These are phyloP conservation scores for Esox lucius DNA, from an alignment of 2,797 vertebrate genomes.

Conservation along the genomic window DNA sequence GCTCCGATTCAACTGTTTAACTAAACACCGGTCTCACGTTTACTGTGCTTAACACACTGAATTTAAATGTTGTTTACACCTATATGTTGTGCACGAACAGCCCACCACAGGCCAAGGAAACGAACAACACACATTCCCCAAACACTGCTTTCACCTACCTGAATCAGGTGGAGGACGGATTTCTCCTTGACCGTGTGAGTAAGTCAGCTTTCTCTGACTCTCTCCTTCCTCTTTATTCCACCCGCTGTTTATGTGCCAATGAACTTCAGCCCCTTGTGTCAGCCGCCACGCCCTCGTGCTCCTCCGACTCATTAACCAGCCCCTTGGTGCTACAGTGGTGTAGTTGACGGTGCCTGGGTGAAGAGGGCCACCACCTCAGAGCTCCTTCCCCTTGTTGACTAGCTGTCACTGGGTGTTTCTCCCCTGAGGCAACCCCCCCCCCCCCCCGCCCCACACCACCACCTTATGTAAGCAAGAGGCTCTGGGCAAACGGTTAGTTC, in stretches of 20 bases:
- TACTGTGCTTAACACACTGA: background rate
- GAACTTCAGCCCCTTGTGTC: constrained; percentile 48
- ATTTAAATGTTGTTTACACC: background rate
- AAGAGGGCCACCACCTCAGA: background rate
- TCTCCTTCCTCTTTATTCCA: constrained; percentile 17
- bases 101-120: background rate
- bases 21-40: background rate
- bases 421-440: background rate
- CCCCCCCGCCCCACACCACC: too few species aligned
- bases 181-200: constrained; percentile 25
- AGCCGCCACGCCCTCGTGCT: constrained; percentile 21
- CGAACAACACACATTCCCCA: background rate
- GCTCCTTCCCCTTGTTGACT: background rate
- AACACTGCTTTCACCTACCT: constrained; percentile 49
- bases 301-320: constrained; percentile 53
- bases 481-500: constrained; percentile 16
- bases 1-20: background rate
- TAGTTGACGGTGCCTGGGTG: constrained; percentile 1
- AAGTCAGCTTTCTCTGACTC: constrained; percentile 2
- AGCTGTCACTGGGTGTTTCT: constrained; percentile 10
- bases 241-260: constrained; percentile 26
- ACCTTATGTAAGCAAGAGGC: constrained; percentile 46
- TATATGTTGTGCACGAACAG: background rate
- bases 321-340: constrained; percentile 1
- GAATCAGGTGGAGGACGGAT: constrained; percentile 17